Evolutionary conservation across 2,113 vertebrate genomes (phyloP).

Genomic region (Conger conger): DNA sequence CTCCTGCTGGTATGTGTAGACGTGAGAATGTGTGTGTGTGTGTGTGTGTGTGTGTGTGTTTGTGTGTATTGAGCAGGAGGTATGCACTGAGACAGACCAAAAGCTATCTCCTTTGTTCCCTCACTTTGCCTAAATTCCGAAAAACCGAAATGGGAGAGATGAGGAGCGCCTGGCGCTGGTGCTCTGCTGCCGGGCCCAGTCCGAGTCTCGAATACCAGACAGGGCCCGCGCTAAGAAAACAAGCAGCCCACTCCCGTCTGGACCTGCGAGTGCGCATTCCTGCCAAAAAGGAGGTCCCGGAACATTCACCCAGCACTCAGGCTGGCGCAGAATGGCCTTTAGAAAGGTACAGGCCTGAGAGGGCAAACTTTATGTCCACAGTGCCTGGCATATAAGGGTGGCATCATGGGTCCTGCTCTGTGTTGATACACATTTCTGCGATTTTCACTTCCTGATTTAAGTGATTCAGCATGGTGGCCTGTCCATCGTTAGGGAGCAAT

Average conservation of each 20-base stretch:
- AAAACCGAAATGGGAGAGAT: neutral
- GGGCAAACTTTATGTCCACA: neutral
- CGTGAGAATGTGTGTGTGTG: conserved; percentile 11
- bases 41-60: conserved; percentile 34
- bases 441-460: neutral
- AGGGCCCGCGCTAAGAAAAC: conserved; percentile 4
- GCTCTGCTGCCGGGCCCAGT: neutral
- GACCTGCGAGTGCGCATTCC: neutral
- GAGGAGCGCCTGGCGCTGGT: neutral
- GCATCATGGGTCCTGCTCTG: neutral
- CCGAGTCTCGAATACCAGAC: conserved; percentile 2
- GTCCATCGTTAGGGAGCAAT: neutral
- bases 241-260: conserved; percentile 5
- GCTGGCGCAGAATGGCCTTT: neutral
- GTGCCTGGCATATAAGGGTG: neutral
- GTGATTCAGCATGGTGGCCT: neutral
- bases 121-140: neutral
- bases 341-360: neutral
- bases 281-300: neutral
- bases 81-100: too few relatives aligned
- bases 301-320: neutral
- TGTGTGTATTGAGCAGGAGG: too few relatives aligned
- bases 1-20: neutral
- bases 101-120: neutral
- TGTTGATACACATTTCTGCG: neutral